phyloP scores from a whole-genome alignment of 2,888 invertebrate genomes.

The Anoplius nigerrimus region DNA sequence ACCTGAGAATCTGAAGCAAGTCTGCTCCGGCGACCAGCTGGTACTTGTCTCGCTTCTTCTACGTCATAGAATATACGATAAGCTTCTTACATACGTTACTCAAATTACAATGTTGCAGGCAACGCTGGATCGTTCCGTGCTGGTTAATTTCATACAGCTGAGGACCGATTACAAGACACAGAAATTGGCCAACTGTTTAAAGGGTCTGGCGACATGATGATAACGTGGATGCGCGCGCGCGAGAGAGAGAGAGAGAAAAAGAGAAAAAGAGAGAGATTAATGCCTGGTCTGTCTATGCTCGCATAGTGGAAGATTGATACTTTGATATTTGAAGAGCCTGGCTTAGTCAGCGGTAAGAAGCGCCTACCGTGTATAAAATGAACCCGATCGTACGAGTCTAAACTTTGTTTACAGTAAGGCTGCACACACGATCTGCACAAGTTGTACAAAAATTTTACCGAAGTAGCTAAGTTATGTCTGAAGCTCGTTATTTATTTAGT shows the following conservation, averaged over 20 bases:
- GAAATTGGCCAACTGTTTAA: conserved; percentile 81
- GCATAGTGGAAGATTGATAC: no score
- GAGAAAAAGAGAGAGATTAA: no score
- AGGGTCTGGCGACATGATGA: conserved; percentile 71
- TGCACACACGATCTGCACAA: not conserved
- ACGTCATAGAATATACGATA: no score
- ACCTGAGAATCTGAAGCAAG: conserved; percentile 96
- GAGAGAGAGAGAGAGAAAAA: no score
- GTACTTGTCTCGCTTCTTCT: conserved; percentile 78
- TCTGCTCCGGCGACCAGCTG: conserved; percentile 95
- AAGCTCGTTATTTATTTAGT: no score
- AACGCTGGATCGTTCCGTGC: conserved; percentile 90
- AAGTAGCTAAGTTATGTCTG: no score
- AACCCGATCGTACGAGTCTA: conserved; percentile 1
- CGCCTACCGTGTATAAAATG: not conserved
- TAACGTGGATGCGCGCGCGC: not conserved
- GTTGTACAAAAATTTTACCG: not conserved
- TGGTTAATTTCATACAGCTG: conserved; percentile 95
- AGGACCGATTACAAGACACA: conserved; percentile 95
- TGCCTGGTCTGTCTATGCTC: no score
- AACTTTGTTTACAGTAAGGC: not conserved
- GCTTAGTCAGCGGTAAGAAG: not conserved
- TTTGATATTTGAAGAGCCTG: no score
- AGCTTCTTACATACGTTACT: not conserved
- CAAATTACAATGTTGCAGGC: conserved; percentile 80